These are phyloP conservation scores for Carterocephalus palaemon DNA, from an alignment of 2,888 invertebrate species.

Conservation along the genomic window DNA sequence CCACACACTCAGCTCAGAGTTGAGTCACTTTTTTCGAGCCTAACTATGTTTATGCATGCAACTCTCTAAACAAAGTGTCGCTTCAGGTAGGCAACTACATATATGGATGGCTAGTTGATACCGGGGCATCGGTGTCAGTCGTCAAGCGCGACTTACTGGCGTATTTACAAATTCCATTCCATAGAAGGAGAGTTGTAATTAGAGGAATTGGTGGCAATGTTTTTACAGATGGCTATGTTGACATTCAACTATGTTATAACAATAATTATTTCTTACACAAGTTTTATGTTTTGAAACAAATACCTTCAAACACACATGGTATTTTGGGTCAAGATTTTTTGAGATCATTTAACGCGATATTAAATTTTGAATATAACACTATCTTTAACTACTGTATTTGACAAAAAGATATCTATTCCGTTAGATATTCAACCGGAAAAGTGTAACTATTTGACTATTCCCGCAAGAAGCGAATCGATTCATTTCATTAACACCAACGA, in stretches of 20 bases:
- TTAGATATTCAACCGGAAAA: not conserved
- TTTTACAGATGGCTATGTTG: slow-evolving; percentile 1
- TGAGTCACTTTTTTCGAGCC: no score
- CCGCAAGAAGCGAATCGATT: not conserved
- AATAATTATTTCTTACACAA: no score
- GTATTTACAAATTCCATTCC: slow-evolving; percentile 5
- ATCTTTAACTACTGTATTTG: not conserved
- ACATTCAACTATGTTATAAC: no score
- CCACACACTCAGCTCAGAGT: no score
- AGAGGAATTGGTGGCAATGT: slow-evolving; percentile 20
- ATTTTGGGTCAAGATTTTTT: slow-evolving; percentile 13
- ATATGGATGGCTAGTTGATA: slow-evolving; percentile 21
- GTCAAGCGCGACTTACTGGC: slow-evolving; percentile 11
- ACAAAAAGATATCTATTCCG: not conserved
- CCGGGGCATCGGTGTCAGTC: slow-evolving; percentile 24
- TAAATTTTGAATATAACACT: slow-evolving; percentile 10
- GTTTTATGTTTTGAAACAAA: not conserved
- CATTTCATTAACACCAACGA: no score
- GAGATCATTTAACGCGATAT: not conserved
- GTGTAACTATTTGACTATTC: not conserved
- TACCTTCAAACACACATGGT: not conserved
- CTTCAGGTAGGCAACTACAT: slow-evolving; percentile 5
- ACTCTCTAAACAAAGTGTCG: no score
- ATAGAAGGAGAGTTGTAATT: no score
- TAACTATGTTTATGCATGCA: no score